Evolutionary conservation across 1,140 invertebrate genomes (phyloP).

Genomic region (Hylaeus volcanicus): DNA sequence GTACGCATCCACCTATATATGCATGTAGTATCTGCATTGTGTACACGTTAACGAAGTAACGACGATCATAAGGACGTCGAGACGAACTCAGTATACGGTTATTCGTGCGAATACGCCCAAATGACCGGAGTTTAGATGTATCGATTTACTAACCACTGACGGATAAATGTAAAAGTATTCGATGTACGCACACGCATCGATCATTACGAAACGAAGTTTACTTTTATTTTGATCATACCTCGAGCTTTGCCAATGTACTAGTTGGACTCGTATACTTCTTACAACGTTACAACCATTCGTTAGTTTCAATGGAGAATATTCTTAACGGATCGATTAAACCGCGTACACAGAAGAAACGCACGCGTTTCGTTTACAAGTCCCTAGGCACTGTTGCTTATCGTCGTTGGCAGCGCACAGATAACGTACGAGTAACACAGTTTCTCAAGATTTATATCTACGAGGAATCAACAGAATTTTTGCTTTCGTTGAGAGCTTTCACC

Average conservation of each 20-base stretch:
- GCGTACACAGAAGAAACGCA: background rate
- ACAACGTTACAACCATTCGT: background rate
- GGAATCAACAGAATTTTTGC: background rate
- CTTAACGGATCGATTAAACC: constrained; percentile 8
- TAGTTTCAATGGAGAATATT: too few relatives aligned
- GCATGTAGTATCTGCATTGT: background rate
- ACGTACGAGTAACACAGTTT: background rate
- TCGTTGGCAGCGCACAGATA: background rate
- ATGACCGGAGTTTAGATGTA: constrained; percentile 22
- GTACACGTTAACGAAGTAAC: background rate
- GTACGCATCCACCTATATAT: background rate
- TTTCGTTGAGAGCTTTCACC: background rate
- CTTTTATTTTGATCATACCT: background rate
- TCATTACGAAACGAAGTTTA: background rate
- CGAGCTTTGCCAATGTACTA: background rate
- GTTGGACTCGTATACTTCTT: background rate
- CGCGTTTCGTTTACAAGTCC: background rate
- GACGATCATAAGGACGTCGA: constrained; percentile 43
- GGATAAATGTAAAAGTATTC: background rate
- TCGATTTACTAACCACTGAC: background rate
- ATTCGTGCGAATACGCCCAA: constrained; percentile 49
- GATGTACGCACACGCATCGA: too few relatives aligned
- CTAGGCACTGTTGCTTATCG: background rate
- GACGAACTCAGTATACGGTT: constrained; percentile 38
- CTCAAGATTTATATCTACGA: too few relatives aligned